Conservation (phyloP, 2,888 invertebrate genomes). For the Dasysyrphus tricinctus region DNA sequence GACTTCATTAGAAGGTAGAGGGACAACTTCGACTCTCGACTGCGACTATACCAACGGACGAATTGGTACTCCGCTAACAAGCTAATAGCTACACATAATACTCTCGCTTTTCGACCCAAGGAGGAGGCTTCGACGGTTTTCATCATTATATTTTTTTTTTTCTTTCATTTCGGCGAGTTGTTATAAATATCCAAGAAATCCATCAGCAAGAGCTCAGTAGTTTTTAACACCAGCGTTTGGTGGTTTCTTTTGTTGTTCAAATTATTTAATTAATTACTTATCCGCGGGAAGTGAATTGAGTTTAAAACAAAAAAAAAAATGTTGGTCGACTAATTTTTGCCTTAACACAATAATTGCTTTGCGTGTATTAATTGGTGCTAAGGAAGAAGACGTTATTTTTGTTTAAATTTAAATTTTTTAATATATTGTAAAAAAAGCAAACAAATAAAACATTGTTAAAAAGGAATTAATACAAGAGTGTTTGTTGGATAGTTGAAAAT, state of each 20-base stretch:
- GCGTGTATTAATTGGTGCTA: constrained; percentile 36
- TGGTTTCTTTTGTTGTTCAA: constrained; percentile 25
- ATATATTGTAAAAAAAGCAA: constrained; percentile 9
- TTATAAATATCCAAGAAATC: constrained; percentile 82
- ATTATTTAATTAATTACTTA: constrained; percentile 6
- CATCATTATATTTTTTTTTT: neutral
- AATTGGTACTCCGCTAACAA: constrained; percentile 37
- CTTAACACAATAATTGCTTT: constrained; percentile 18
- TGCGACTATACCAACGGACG: neutral
- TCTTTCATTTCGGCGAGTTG: constrained; percentile 73
- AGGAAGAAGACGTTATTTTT: constrained; percentile 45
- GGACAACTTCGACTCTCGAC: constrained; percentile 31
- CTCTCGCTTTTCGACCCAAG: constrained; percentile 29
- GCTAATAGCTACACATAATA: constrained; percentile 1
- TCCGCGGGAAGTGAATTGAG: constrained; percentile 56
- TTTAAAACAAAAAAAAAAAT: no score
- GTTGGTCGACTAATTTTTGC: constrained; percentile 8
- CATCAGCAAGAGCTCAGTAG: constrained; percentile 78
- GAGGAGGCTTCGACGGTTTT: constrained; percentile 49
- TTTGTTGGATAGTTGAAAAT: constrained; percentile 34
- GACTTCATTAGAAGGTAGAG: constrained; percentile 64
- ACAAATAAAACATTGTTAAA: neutral
- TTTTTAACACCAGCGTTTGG: constrained; percentile 55
- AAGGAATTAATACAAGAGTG: constrained; percentile 24
- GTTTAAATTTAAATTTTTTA: constrained; percentile 30